Evolutionary conservation across 1,140 invertebrate species (phyloP).

Genomic region (Anoplolepis gracilipes): DNA sequence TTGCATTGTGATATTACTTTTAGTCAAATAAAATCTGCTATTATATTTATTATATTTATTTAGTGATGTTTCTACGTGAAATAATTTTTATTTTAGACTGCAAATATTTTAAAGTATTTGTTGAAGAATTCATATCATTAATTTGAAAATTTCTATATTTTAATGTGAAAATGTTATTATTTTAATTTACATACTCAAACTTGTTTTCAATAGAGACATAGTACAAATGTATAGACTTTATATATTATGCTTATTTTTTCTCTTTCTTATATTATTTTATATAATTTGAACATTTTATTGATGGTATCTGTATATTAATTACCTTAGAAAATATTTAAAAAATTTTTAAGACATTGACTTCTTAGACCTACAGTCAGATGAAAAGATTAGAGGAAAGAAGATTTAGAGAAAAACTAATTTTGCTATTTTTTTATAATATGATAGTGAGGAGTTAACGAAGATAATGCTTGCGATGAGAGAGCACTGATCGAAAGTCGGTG

Average conservation of each 20-base stretch:
- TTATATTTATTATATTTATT: not conserved
- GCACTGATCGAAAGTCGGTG: conserved; percentile 49
- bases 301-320: too few species aligned
- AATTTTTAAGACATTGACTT: not conserved
- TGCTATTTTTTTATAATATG: not conserved
- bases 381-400: not conserved
- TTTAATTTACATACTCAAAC: not conserved
- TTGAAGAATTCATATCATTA: not conserved
- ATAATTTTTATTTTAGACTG: not conserved
- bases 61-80: not conserved
- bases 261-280: too few species aligned
- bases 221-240: too few species aligned
- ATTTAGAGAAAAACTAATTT: not conserved
- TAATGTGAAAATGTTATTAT: not conserved
- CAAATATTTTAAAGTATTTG: not conserved
- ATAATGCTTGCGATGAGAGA: not conserved
- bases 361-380: not conserved
- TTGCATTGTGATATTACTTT: not conserved
- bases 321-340: not conserved
- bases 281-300: too few species aligned
- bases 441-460: not conserved
- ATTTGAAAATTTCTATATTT: not conserved
- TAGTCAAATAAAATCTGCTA: not conserved
- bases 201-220: not conserved
- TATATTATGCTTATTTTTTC: too few species aligned